A percentile compares a stretch with the other conserved stretches of the same genome.
phyloP scores from a whole-genome alignment of 2,113 vertebrate genomes.

The Puffinus mauretanicus region DNA sequence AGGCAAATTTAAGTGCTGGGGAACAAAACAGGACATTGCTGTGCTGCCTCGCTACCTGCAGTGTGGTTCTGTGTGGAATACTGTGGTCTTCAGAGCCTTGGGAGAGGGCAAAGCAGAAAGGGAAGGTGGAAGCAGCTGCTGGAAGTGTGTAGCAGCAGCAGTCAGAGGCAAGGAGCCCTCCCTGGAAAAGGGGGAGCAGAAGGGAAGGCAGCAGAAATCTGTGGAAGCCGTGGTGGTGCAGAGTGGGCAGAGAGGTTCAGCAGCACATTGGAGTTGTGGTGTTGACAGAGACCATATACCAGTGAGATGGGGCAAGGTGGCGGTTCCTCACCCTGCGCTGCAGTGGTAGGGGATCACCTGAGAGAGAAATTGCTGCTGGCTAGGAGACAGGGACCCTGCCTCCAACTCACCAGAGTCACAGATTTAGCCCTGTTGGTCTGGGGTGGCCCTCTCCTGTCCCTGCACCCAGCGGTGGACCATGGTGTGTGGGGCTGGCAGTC shows the following conservation, averaged over 20 bases:
- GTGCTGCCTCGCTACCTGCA: background rate
- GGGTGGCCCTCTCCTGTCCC: background rate
- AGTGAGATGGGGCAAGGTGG: background rate
- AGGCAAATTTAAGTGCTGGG: background rate
- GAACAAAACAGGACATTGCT: background rate
- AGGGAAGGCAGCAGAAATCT: background rate
- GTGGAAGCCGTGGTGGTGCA: background rate
- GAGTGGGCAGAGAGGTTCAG: background rate
- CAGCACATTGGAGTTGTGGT: background rate
- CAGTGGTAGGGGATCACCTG: background rate
- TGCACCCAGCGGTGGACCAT: background rate
- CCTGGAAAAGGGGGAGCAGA: background rate
- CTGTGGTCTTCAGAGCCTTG: background rate
- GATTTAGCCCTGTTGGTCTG: background rate
- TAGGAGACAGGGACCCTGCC: background rate
- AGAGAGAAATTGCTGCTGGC: background rate
- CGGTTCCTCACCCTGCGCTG: background rate
- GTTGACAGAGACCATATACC: background rate
- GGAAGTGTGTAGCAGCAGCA: background rate
- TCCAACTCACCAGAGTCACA: background rate
- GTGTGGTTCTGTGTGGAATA: background rate
- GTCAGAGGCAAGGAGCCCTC: background rate
- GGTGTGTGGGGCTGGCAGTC: background rate
- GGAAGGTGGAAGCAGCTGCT: background rate
- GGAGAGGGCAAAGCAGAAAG: background rate